Percentiles rank a stretch among this genome's conserved stretches.
Conservation (phyloP, 2,888 invertebrate species). For the Ophioninae sp. region DNA sequence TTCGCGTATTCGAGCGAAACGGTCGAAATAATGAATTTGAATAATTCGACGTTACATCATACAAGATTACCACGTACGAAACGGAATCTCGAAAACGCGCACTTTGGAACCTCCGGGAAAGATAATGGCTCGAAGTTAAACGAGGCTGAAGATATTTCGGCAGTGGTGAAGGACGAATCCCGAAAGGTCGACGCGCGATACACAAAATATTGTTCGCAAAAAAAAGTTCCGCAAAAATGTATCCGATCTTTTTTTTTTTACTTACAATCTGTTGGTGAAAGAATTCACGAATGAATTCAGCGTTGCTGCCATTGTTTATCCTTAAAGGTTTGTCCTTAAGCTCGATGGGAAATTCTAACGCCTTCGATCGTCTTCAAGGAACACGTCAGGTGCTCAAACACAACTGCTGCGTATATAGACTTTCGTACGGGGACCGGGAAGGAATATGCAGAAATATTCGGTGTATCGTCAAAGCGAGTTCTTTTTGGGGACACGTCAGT, state of each 20-base stretch:
- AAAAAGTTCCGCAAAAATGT: constrained; percentile 1
- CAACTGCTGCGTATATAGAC: constrained; percentile 66
- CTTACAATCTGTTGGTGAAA: constrained; percentile 88
- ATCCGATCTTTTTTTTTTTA: constrained; percentile 68
- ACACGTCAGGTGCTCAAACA: constrained; percentile 60
- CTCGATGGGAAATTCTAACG: constrained; percentile 4
- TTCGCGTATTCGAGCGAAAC: not conserved
- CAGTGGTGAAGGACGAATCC: not conserved
- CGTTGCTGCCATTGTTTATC: constrained; percentile 83
- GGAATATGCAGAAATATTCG: constrained; percentile 68
- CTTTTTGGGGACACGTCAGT: constrained; percentile 79
- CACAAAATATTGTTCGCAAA: constrained; percentile 7
- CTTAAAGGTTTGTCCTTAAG: constrained; percentile 34
- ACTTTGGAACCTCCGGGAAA: constrained; percentile 37
- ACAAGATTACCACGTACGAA: constrained; percentile 23
- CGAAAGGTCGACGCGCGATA: not conserved
- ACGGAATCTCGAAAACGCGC: not conserved
- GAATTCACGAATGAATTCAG: constrained; percentile 86
- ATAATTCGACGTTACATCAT: constrained; percentile 40
- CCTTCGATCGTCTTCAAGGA: not conserved
- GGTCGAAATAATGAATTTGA: not conserved
- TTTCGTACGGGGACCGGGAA: constrained; percentile 66
- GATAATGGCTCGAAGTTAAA: not conserved
- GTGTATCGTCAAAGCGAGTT: constrained; percentile 71
- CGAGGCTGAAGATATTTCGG: not conserved